These are phyloP conservation scores for Spea hammondii DNA, from an alignment of 2,797 vertebrate genomes.

Conservation along the genomic window DNA sequence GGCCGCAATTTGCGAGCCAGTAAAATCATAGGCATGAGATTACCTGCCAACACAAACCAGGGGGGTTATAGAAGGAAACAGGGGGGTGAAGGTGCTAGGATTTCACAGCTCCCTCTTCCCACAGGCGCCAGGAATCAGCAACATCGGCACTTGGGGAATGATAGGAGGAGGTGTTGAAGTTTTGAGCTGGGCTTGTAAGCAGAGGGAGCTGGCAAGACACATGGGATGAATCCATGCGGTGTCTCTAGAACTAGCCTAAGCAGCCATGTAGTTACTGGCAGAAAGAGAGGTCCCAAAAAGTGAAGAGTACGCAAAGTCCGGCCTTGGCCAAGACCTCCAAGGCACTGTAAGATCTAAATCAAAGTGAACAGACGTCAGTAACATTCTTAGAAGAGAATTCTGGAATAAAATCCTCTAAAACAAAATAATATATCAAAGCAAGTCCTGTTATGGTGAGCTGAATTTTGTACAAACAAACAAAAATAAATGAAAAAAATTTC, in stretches of 20 bases:
- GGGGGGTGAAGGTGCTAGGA: conserved; percentile 24
- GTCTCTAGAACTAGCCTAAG: conserved; percentile 7
- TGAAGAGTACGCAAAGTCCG: neutral
- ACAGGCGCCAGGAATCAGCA: conserved; percentile 52
- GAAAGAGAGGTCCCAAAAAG: neutral
- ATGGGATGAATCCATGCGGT: neutral
- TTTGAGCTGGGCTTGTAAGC: conserved; percentile 35
- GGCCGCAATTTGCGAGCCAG: conserved; percentile 49
- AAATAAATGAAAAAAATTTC: too few species aligned
- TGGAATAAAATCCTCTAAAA: too few species aligned
- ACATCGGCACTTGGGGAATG: conserved; percentile 44
- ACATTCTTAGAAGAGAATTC: neutral
- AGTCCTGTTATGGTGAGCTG: too few species aligned
- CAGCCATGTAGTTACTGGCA: conserved; percentile 16
- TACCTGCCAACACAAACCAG: conserved; percentile 19
- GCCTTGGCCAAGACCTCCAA: conserved; percentile 16
- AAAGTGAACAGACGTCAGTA: conserved; percentile 3
- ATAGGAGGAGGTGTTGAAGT: conserved; percentile 44
- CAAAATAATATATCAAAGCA: too few species aligned
- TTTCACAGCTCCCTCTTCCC: conserved; percentile 48
- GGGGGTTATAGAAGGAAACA: conserved; percentile 24
- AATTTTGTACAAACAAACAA: too few species aligned
- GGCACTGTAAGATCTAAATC: neutral
- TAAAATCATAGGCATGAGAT: conserved; percentile 51
- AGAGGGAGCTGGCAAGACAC: conserved; percentile 9